These are phyloP conservation scores for Pardosa pseudoannulata DNA, from an alignment of 2,888 invertebrate species.

Conservation along the genomic window DNA sequence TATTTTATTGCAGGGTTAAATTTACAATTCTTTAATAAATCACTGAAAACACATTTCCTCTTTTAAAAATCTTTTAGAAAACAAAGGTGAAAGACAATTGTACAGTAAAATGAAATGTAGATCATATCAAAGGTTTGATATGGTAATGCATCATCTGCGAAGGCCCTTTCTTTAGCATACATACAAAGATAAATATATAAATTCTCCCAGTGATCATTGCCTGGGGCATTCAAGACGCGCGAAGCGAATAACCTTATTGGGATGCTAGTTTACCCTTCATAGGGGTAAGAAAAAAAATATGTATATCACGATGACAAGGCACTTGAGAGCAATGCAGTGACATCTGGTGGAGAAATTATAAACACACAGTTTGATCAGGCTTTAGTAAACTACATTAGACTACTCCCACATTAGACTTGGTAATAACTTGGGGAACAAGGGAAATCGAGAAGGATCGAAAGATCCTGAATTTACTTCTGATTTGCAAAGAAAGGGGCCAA, in stretches of 20 bases:
- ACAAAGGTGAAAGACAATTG: constrained; percentile 43
- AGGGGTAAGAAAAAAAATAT: no score
- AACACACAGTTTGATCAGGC: constrained; percentile 68
- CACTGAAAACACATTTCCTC: no score
- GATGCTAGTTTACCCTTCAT: constrained; percentile 38
- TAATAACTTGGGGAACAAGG: constrained; percentile 64
- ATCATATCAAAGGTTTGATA: constrained; percentile 47
- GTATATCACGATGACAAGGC: constrained; percentile 60
- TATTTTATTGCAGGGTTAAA: no score
- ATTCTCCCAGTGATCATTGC: constrained; percentile 23
- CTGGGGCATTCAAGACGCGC: constrained; percentile 29
- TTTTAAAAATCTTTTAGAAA: no score
- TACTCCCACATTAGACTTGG: constrained; percentile 62
- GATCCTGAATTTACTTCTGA: constrained; percentile 41
- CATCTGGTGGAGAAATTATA: constrained; percentile 68
- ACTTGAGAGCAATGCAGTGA: constrained; percentile 52
- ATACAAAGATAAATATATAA: constrained; percentile 41
- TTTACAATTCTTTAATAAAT: no score
- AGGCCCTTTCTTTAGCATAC: not conserved
- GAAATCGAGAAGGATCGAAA: constrained; percentile 60
- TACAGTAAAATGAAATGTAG: constrained; percentile 34
- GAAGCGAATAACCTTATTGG: constrained; percentile 26
- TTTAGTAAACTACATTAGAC: constrained; percentile 64
- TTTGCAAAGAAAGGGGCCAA: constrained; percentile 41
- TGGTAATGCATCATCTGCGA: constrained; percentile 48